Conservation (phyloP, 2,797 vertebrate genomes). For the Tiaroga cobitis region DNA sequence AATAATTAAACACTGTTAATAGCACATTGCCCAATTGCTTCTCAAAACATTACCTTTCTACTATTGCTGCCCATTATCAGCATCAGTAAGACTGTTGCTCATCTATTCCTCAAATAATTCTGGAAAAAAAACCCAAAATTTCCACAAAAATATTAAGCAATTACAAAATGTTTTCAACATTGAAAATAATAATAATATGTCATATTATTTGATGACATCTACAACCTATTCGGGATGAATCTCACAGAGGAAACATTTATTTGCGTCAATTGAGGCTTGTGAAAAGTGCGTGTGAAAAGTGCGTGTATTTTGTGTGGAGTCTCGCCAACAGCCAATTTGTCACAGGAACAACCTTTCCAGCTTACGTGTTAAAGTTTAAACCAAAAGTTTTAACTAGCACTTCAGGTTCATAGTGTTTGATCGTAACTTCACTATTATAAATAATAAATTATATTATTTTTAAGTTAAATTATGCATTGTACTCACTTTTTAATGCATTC, state of each 20-base stretch:
- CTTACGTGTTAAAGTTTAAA: background rate
- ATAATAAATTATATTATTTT: background rate
- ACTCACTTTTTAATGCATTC: background rate
- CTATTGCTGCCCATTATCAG: background rate
- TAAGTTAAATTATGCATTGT: background rate
- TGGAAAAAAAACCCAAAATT: too few species aligned
- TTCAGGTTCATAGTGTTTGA: background rate
- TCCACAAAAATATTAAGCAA: too few species aligned
- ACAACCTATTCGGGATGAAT: background rate
- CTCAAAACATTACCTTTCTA: background rate
- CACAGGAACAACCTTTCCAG: background rate
- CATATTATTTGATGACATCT: background rate
- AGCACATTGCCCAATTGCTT: background rate
- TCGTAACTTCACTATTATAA: background rate
- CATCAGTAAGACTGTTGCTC: background rate
- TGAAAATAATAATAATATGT: too few species aligned
- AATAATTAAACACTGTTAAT: conserved; percentile 8
- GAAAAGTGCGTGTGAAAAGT: too few species aligned
- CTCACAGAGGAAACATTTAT: background rate
- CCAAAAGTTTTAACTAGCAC: background rate
- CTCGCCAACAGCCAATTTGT: background rate
- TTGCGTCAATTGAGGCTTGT: background rate
- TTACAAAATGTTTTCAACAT: too few species aligned
- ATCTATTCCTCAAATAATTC: too few species aligned
- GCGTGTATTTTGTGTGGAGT: background rate